phyloP scores from a whole-genome alignment of 2,113 vertebrate genomes.

The Emydocephalus ijimae region DNA sequence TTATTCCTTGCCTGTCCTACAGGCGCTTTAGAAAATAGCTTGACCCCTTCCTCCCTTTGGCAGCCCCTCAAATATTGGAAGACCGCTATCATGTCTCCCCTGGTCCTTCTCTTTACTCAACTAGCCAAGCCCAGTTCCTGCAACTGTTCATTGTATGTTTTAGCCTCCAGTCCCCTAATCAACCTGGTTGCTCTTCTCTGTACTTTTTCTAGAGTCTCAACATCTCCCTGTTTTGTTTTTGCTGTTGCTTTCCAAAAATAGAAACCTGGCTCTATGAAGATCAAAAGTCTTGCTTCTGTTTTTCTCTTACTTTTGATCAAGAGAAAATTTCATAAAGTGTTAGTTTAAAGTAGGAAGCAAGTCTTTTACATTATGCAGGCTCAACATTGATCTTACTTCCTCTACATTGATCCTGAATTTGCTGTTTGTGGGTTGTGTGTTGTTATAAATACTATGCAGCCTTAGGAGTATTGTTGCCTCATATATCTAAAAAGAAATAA shows the following conservation, averaged over 20 bases:
- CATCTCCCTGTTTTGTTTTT: background rate
- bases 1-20: no score
- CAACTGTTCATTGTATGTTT: no score
- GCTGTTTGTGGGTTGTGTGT: background rate
- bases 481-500: background rate
- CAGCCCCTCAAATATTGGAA: no score
- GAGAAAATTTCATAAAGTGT: background rate
- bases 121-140: no score
- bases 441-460: background rate
- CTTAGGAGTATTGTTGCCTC: background rate
- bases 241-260: fast-evolving
- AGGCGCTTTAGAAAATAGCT: no score
- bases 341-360: background rate
- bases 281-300: background rate
- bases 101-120: no score
- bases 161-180: no score
- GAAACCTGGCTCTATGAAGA: background rate
- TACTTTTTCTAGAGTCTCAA: no score
- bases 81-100: no score
- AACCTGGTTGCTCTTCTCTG: no score
- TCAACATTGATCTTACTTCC: background rate
- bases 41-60: no score
- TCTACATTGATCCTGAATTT: background rate
- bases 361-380: background rate
- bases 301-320: background rate